These are phyloP conservation scores for Dermochelys coriacea DNA, from an alignment of 2,797 vertebrate genomes.

Conservation along the genomic window DNA sequence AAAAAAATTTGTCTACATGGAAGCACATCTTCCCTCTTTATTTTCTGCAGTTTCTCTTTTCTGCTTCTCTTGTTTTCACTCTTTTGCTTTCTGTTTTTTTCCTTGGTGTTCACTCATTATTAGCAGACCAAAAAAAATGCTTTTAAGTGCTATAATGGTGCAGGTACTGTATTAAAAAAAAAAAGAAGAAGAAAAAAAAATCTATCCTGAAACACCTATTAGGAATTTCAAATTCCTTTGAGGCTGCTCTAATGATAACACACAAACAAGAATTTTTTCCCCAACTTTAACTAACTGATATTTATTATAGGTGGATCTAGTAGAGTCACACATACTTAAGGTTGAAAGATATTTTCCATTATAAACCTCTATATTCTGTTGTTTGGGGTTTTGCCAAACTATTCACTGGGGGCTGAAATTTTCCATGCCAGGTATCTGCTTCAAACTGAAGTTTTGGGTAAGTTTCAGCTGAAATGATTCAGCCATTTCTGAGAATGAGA, in stretches of 20 bases:
- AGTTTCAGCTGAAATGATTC: not conserved
- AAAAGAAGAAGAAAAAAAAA: not conserved
- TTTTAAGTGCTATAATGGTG: not conserved
- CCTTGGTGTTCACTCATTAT: not conserved
- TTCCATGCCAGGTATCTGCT: not conserved
- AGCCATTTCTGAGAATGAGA: not conserved
- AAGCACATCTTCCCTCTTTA: not conserved
- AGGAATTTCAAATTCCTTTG: not conserved
- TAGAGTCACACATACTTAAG: not conserved
- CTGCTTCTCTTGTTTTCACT: not conserved
- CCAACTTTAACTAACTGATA: not conserved
- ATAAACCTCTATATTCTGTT: not conserved
- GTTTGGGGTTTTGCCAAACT: not conserved
- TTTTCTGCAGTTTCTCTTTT: not conserved
- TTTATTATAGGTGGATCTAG: not conserved
- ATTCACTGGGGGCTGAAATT: not conserved
- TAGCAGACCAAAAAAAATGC: conserved; percentile 3
- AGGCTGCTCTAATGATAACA: not conserved
- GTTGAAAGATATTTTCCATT: not conserved
- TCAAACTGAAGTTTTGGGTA: not conserved
- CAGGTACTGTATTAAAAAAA: not conserved
- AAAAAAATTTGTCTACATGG: fast-evolving
- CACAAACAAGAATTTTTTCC: not conserved
- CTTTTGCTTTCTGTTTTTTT: not conserved
- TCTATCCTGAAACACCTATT: not conserved